phyloP scores from a whole-genome alignment of 92 coral and sea anemone species.

The Chrysogorgia sp. region DNA sequence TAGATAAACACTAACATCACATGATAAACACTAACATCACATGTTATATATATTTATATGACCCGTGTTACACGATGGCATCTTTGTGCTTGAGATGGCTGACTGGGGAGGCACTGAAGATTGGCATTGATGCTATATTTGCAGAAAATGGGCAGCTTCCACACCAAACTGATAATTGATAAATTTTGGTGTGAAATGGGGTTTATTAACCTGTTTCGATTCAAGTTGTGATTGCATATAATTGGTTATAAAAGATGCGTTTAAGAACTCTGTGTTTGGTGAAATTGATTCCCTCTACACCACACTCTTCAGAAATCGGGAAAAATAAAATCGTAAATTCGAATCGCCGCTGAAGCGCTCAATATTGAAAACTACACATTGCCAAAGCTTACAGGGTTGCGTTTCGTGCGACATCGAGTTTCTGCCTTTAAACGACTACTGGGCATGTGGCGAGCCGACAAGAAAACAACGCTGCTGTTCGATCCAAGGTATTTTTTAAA shows the following conservation, averaged over 20 bases:
- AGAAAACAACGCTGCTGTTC: no score
- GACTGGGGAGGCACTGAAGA: constrained; percentile 30
- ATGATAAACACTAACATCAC: no score
- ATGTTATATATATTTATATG: no score
- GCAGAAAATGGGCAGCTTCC: neutral
- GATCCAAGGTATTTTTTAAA: neutral
- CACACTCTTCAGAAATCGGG: constrained; percentile 1
- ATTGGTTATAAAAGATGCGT: constrained; percentile 19
- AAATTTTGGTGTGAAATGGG: constrained; percentile 10
- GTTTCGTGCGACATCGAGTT: constrained; percentile 19
- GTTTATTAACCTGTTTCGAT: constrained; percentile 11
- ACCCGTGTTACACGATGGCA: constrained; percentile 36
- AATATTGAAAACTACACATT: constrained; percentile 18
- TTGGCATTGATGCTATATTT: constrained; percentile 17
- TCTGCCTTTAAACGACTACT: constrained; percentile 7
- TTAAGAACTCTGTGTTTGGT: constrained; percentile 16
- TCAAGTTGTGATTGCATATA: constrained; percentile 5
- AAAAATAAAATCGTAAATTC: constrained; percentile 17
- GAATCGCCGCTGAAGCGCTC: constrained; percentile 15
- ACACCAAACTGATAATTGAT: no score
- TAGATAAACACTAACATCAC: no score
- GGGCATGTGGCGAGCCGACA: neutral
- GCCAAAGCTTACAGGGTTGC: constrained; percentile 16
- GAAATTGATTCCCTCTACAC: constrained; percentile 16
- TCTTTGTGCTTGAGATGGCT: constrained; percentile 34